Conservation (phyloP, 2,888 invertebrate species). For the Chrysotoxum bicinctum region DNA sequence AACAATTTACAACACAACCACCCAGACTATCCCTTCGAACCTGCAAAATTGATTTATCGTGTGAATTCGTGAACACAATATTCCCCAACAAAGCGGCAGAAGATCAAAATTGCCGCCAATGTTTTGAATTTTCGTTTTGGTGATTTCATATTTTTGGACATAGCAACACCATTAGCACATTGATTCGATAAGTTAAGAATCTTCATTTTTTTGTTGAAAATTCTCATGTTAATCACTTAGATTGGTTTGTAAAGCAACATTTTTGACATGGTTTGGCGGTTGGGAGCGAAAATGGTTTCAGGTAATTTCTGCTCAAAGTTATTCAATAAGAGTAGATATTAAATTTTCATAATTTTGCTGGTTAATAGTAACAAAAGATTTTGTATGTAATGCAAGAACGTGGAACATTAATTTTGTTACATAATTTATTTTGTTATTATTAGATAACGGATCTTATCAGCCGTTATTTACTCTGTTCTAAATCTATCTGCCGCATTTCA, state of each 20-base stretch:
- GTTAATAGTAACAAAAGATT: not conserved
- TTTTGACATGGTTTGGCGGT: not conserved
- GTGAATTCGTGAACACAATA: slow-evolving; percentile 14
- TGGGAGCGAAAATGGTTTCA: not conserved
- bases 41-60: slow-evolving; percentile 46
- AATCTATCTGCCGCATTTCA: not conserved
- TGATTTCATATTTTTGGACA: not conserved
- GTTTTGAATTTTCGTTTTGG: not conserved
- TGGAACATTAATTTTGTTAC: slow-evolving; percentile 1
- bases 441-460: not conserved
- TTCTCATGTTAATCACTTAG: not conserved
- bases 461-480: not conserved
- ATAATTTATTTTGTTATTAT: not conserved
- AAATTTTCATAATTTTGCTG: not conserved
- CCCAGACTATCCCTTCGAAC: not conserved
- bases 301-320: not conserved
- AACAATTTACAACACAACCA: not conserved
- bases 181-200: slow-evolving; percentile 32
- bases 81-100: not conserved
- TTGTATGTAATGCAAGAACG: not conserved
- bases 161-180: slow-evolving; percentile 19
- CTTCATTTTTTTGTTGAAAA: not conserved
- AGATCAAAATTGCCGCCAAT: not conserved
- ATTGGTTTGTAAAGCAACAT: not conserved
- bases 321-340: not conserved